phyloP scores from a whole-genome alignment of 2,888 invertebrate species.

The Odontocerum albicorne region DNA sequence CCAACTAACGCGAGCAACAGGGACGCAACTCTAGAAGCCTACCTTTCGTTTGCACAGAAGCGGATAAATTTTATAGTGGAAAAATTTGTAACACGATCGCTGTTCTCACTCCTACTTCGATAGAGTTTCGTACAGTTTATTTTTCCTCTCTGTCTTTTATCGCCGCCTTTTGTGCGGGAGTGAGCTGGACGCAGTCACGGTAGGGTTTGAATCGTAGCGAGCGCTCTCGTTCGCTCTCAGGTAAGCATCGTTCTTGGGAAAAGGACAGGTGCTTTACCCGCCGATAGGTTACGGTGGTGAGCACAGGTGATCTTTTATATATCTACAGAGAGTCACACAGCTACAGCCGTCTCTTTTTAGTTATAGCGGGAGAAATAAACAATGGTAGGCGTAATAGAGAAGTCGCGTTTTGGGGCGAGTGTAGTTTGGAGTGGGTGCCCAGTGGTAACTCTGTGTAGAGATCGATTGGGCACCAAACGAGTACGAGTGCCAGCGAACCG shows the following conservation, averaged over 20 bases:
- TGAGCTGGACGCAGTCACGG: constrained; percentile 10
- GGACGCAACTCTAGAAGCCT: constrained; percentile 26
- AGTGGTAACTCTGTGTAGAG: constrained; percentile 3
- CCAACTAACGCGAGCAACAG: constrained; percentile 2
- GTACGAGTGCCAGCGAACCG: no score
- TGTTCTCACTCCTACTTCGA: constrained; percentile 26
- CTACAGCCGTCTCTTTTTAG: constrained; percentile 50
- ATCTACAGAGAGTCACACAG: no score
- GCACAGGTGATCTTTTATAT: constrained; percentile 59
- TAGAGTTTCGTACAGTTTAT: constrained; percentile 13
- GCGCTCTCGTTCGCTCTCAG: constrained; percentile 58
- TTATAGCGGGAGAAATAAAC: neutral
- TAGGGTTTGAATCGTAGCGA: constrained; percentile 2
- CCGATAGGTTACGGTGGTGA: constrained; percentile 57
- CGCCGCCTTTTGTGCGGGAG: neutral
- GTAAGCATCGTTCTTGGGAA: constrained; percentile 56
- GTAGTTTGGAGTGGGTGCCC: neutral
- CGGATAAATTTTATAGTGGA: constrained; percentile 29
- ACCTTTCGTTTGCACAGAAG: constrained; percentile 34
- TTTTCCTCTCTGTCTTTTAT: constrained; percentile 3
- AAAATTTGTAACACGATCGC: constrained; percentile 31
- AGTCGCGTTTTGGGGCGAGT: neutral
- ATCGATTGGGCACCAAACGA: neutral
- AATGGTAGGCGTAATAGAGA: constrained; percentile 13
- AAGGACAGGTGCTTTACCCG: constrained; percentile 59